phyloP scores from a whole-genome alignment of 2,888 invertebrate species.

The Mylabris sibirica region DNA sequence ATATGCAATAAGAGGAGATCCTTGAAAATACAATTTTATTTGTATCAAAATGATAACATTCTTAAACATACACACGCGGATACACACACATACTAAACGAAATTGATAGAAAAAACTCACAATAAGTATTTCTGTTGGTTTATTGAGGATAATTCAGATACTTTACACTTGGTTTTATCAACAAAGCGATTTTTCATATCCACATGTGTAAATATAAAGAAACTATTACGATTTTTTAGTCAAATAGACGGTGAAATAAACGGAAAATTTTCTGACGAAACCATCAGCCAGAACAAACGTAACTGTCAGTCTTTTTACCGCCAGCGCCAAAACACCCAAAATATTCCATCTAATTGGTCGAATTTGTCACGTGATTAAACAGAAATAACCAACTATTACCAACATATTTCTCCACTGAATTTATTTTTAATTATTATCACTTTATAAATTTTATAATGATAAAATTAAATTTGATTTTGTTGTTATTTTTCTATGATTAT shows the following conservation, averaged over 20 bases:
- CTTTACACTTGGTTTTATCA: neutral
- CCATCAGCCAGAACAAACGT: neutral
- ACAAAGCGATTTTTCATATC: neutral
- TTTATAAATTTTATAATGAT: no score
- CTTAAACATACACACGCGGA: no score
- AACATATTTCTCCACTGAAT: neutral
- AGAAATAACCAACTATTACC: neutral
- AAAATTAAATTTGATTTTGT: no score
- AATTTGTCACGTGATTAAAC: neutral
- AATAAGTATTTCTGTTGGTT: neutral
- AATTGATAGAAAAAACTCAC: neutral
- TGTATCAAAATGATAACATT: no score
- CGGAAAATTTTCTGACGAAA: neutral
- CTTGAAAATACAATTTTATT: neutral
- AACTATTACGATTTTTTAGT: neutral
- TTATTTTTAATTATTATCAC: neutral
- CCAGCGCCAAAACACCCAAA: conserved; percentile 12
- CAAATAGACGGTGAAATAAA: neutral
- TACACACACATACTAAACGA: neutral
- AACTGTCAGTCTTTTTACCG: conserved; percentile 6
- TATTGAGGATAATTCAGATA: neutral
- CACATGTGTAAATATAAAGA: neutral
- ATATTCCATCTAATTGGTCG: neutral
- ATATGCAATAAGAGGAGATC: neutral
- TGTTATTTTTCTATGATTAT: no score